Conservation (phyloP, 2,113 vertebrate species). For the Haliaeetus leucogaster region DNA sequence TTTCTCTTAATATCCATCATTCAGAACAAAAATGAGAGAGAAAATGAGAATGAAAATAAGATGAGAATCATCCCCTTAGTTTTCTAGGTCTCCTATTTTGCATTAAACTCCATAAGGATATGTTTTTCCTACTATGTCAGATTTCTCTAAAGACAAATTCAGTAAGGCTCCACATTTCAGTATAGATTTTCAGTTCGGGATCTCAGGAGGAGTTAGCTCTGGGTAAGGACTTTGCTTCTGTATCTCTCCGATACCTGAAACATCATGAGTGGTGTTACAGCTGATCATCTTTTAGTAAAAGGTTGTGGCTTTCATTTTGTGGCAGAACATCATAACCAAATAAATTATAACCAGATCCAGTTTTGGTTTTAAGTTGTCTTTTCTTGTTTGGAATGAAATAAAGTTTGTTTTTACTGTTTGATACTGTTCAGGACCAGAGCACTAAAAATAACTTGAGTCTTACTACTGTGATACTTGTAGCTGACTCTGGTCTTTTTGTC, state of each 20-base stretch:
- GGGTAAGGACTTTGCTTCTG: not conserved
- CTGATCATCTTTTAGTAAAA: not conserved
- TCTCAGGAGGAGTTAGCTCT: not conserved
- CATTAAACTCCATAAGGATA: not conserved
- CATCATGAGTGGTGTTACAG: not conserved
- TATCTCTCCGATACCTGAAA: not conserved
- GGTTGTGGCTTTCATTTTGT: not conserved
- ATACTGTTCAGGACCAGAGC: not conserved
- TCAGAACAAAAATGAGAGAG: not conserved
- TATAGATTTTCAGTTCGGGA: not conserved
- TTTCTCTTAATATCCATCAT: not conserved
- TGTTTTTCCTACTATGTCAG: not conserved
- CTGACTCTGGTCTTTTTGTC: not conserved
- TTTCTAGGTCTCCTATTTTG: not conserved
- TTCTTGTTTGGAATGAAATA: not conserved
- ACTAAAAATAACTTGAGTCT: not conserved
- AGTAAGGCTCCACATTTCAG: not conserved
- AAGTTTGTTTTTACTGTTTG: not conserved
- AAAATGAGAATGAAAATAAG: not conserved
- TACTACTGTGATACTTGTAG: not conserved
- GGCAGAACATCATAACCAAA: not conserved
- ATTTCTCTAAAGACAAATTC: not conserved
- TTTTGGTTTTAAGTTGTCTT: not conserved
- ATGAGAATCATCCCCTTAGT: not conserved
- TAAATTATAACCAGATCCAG: not conserved